Evolutionary conservation across 2,797 vertebrate species (phyloP), one percentile per base, ranked within the genome.

Genomic region (Strix occidentalis): DNA sequence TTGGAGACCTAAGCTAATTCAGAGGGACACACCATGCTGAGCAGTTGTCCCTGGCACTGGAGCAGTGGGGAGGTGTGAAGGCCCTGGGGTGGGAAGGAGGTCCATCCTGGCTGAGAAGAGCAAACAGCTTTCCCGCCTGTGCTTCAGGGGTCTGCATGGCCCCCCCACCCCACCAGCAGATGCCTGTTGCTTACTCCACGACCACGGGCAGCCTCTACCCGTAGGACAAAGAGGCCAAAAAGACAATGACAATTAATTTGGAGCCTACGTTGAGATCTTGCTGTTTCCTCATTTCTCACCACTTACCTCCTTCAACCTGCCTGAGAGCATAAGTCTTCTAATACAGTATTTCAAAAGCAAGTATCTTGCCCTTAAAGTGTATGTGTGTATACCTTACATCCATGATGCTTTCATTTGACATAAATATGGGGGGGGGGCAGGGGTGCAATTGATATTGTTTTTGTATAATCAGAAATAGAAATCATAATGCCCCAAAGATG

Each of bases 381-480:
- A 41, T 57, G 23, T 50, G 28, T 58, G 70, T 53, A 48, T 57
- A 19, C 48, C 29, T 93, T 66, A 41, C 25, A 51, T 81, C n/a
- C 21, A 33, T 15, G 16, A 60, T 81, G 35, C 61, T 66, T 89
- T 78, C 58, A 81, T 87, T 91, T 92, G 57, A 88, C 24, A 63
- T 88, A 86, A 95, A 51, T 83, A 39, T n/a, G 37, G 15, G 10
- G n/a, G 16, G 10, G n/a, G 37, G 37, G 37, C 37, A 8, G 37
- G 37, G 31, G 8, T 79, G 64, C 68, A 74, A 74, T 57, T 92
- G n/a, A 57, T 89, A 78, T 5, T 89, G 66, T 43, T 95, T 77
- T 95, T 89, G 70, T 87, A 48, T 87, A 93, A 87, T 88, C 77
- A 87, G 86, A 94, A 96, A 90, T 61, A 92, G 48, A 93, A 90